Base-by-base conservation (phyloP, 2,797 vertebrate genomes). In the Sebastes aleutianus region DNA sequence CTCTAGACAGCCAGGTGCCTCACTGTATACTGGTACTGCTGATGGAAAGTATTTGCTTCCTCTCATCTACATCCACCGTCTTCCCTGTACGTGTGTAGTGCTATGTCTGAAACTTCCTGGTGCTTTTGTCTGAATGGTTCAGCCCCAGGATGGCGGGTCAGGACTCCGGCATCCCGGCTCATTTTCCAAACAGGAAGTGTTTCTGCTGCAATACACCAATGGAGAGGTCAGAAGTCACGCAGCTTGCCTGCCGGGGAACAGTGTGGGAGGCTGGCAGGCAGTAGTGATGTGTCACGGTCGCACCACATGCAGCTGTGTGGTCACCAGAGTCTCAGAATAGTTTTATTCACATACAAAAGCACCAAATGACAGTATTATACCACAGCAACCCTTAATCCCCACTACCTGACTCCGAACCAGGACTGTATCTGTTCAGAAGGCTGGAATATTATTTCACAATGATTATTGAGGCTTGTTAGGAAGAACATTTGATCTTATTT, bases 111-210 rank as follows among this genome's bases (percentile, higher is more conserved):
- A 24, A 5, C 53, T 34, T 78, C 10, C 34, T 47, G 50, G 8
- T 70, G 5, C 34, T 20, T 78, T 10, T 22, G 13, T 76, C 57
- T 50, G 65, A 36, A 20, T 0, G 53, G 26, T 22, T 69, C 27
- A n/a, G 57, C n/a, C 13, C 53, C 70, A 53, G 75, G 59, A 27
- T 3, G 36, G n/a, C 53, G 9, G 84, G 83, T 79, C 88, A 65
- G 83, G 72, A 7, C 64, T 27, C 69, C 2, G 66, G 68, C 20
- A 32, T 64, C 63, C n/a, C 24, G n/a, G 53, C 70, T 85, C 72
- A 1, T 8, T 84, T 78, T 87, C 85, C 89, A 74, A 22, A 76
- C 85, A 74, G 89, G 90, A 93, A 89, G 87, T 43, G 56, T 86
- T 88, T 85, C 57, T 81, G 81, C 62, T 62, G 54, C 39, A 4